These are phyloP conservation scores for Notodonta ziczac DNA, from an alignment of 2,888 invertebrate genomes.

Conservation along the genomic window DNA sequence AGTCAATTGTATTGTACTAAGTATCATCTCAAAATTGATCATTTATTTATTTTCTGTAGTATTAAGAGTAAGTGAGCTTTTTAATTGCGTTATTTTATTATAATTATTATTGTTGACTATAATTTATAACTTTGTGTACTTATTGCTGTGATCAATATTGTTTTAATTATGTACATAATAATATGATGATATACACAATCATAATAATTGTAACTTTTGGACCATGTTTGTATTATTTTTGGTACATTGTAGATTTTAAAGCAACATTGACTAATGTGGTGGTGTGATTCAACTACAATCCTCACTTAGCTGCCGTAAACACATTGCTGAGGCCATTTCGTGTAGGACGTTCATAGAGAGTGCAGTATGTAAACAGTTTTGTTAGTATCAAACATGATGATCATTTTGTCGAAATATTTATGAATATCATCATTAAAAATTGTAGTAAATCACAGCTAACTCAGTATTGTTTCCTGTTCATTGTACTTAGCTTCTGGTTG, in stretches of 20 bases:
- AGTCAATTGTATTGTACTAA: slow-evolving; percentile 43
- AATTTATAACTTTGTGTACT: slow-evolving; percentile 52
- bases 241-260: slow-evolving; percentile 14
- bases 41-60: slow-evolving; percentile 33
- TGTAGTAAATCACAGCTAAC: slow-evolving; percentile 41
- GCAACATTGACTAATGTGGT: slow-evolving; percentile 60
- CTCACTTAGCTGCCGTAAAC: slow-evolving; percentile 47
- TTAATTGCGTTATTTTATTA: slow-evolving; percentile 40
- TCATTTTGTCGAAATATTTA: slow-evolving; percentile 37
- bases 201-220: slow-evolving; percentile 20
- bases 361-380: slow-evolving; percentile 57
- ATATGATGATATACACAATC: slow-evolving; percentile 21
- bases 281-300: slow-evolving; percentile 65
- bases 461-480: slow-evolving; percentile 47
- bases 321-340: slow-evolving; percentile 31
- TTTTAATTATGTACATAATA: slow-evolving; percentile 43
- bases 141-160: slow-evolving; percentile 60
- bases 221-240: slow-evolving; percentile 26
- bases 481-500: slow-evolving; percentile 44
- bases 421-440: slow-evolving; percentile 33
- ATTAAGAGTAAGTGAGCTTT: slow-evolving; percentile 53
- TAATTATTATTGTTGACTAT: slow-evolving; percentile 47
- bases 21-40: slow-evolving; percentile 29
- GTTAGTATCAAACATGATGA: slow-evolving; percentile 39
- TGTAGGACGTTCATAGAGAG: slow-evolving; percentile 30